These are phyloP conservation scores for Catharus minimus DNA, from an alignment of 2,113 vertebrate species.

Conservation along the genomic window DNA sequence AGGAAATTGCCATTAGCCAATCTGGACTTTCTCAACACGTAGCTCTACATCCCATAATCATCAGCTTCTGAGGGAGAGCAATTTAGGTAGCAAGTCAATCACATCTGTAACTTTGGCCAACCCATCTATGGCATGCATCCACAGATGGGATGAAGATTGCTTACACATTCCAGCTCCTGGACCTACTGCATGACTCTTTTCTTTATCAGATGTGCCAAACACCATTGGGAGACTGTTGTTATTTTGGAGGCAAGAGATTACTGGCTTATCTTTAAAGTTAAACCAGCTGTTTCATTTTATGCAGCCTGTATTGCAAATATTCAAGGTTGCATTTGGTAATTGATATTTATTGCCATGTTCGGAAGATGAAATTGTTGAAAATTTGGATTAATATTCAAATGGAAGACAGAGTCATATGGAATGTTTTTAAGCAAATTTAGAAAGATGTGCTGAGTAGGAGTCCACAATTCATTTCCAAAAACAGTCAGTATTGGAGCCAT, in stretches of 20 bases:
- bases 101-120: constrained; percentile 7
- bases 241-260: neutral
- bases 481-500: neutral
- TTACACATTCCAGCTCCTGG: constrained; percentile 34
- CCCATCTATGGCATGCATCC: neutral
- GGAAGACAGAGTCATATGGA: neutral
- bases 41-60: constrained; percentile 40
- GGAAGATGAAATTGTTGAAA: neutral
- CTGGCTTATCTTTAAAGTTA: constrained; percentile 1
- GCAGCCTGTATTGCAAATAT: neutral
- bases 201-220: constrained; percentile 21
- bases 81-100: constrained; percentile 51
- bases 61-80: constrained; percentile 36
- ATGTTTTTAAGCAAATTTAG: neutral
- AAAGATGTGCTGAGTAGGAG: neutral
- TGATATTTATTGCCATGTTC: constrained; percentile 1
- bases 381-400: neutral
- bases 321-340: neutral
- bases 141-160: constrained; percentile 41
- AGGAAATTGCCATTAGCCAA: constrained; percentile 62
- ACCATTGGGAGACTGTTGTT: neutral
- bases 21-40: constrained; percentile 72
- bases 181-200: neutral
- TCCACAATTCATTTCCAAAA: constrained; percentile 2
- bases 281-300: constrained; percentile 31